Conservation (phyloP, 2,797 vertebrate genomes). For the Todus mexicanus region DNA sequence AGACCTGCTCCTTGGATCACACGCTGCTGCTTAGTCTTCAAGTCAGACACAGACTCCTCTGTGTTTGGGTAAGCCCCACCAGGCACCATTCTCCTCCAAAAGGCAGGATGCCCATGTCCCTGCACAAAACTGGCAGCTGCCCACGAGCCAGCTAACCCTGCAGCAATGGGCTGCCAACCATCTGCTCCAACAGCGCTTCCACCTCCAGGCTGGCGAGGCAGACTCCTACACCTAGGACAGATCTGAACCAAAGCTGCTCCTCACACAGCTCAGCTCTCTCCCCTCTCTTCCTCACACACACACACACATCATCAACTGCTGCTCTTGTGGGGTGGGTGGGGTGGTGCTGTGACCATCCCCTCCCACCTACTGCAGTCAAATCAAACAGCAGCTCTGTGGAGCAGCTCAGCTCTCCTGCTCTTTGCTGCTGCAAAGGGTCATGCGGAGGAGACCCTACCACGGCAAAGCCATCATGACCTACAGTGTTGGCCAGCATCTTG, state of each 20-base stretch:
- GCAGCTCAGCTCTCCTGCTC: neutral
- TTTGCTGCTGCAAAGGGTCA: neutral
- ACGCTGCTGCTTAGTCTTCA: neutral
- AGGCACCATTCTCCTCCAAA: fast-evolving
- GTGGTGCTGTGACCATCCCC: neutral
- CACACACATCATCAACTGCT: fast-evolving
- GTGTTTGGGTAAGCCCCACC: neutral
- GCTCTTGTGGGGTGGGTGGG: fast-evolving
- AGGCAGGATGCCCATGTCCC: neutral
- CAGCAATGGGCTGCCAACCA: neutral
- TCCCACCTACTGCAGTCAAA: fast-evolving
- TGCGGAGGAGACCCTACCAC: neutral
- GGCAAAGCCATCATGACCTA: fast-evolving
- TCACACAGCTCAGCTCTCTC: fast-evolving
- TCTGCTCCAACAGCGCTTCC: neutral
- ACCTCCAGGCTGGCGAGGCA: neutral
- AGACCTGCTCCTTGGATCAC: neutral
- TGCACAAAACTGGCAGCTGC: neutral
- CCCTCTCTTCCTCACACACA: neutral
- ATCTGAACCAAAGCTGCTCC: neutral
- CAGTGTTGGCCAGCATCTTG: fast-evolving
- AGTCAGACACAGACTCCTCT: neutral
- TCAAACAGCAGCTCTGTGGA: neutral
- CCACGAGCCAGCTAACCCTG: neutral
- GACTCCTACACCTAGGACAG: neutral